Evolutionary conservation across 2,797 vertebrate genomes (phyloP), one percentile per base, ranked within the genome.

Genomic region (Sparus aurata): DNA sequence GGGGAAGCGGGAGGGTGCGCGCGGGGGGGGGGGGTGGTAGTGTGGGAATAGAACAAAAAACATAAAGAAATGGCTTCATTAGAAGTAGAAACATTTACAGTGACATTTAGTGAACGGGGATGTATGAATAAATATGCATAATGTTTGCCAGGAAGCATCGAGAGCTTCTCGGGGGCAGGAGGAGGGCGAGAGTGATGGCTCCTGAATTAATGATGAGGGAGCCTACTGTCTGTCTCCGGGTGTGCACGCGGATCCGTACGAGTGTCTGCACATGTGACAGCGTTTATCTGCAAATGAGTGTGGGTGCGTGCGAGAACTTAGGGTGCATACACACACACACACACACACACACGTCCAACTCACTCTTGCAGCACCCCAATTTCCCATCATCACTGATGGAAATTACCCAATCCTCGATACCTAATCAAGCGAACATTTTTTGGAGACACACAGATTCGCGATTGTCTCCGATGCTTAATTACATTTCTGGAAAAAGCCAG

Each of bases 111-210:
- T 81, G 86, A 91, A 92, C 87, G 80, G 46, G 77, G 91, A 92
- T 89, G 89, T 88, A 87, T 89, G 87, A 93, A 95, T 95, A 95
- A 94, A 95, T 95, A 95, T 95, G 94, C 94, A 95, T 92, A 90
- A 94, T 89, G 89, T 91, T 91, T 92, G 90, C 88, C 78, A 75
- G 89, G 89, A 93, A 94, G 92, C 86, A 92, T 87, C 13, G 82
- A 92, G 91, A 87, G 88, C 79, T 93, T 90, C 91, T 93, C 92
- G 74, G 91, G 91, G 93, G 90, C 86, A 88, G 87, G 83, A 89
- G 87, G 87, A 93, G 91, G 86, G 88, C 80, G 90, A 90, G 91
- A 93, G 89, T 87, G 93, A 93, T 92, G 91, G 90, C 84, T 93
- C 66, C 87, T 95, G 94, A 93, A 95, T 95, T 92, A 95, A 94